phyloP scores from a whole-genome alignment of 2,888 invertebrate species.

The Petrolisthes cinctipes region DNA sequence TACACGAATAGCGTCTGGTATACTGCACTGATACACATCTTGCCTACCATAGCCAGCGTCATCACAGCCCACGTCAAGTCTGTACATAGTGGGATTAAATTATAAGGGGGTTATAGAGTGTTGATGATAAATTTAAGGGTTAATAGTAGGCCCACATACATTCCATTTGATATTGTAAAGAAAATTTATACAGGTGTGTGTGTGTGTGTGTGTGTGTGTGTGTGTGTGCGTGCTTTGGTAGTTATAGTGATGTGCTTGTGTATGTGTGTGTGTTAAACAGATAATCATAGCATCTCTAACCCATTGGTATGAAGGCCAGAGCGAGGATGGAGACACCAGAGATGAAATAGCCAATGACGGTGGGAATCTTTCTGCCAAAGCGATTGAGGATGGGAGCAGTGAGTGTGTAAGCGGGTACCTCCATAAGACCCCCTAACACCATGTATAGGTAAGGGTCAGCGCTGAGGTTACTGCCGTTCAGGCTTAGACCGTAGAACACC shows the following conservation, averaged over 20 bases:
- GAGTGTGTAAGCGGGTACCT: slow-evolving; percentile 60
- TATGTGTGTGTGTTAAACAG: too few species aligned
- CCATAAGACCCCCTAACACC: slow-evolving; percentile 50
- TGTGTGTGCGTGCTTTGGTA: too few species aligned
- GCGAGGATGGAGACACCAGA: slow-evolving; percentile 53
- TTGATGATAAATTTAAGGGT: too few species aligned
- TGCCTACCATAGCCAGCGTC: slow-evolving; percentile 53
- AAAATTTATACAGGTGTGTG: too few species aligned
- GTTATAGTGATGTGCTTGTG: too few species aligned
- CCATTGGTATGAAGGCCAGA: slow-evolving; percentile 52
- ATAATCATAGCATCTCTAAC: slow-evolving; percentile 2
- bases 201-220: too few species aligned
- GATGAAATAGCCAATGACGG: slow-evolving; percentile 39
- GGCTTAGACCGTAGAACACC: slow-evolving; percentile 57
- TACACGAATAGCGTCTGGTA: slow-evolving; percentile 39
- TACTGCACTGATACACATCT: slow-evolving; percentile 38
- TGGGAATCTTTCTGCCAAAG: slow-evolving; percentile 35
- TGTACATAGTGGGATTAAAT: neutral
- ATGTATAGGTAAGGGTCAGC: slow-evolving; percentile 55
- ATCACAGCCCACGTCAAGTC: slow-evolving; percentile 35
- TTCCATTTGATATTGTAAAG: too few species aligned
- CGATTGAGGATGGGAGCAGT: slow-evolving; percentile 43
- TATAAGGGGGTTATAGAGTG: too few species aligned
- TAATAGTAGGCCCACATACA: too few species aligned
- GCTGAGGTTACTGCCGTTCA: slow-evolving; percentile 57